Evolutionary conservation across 2,797 vertebrate genomes (phyloP).

Genomic region (Microctenopoma steveboyesi): DNA sequence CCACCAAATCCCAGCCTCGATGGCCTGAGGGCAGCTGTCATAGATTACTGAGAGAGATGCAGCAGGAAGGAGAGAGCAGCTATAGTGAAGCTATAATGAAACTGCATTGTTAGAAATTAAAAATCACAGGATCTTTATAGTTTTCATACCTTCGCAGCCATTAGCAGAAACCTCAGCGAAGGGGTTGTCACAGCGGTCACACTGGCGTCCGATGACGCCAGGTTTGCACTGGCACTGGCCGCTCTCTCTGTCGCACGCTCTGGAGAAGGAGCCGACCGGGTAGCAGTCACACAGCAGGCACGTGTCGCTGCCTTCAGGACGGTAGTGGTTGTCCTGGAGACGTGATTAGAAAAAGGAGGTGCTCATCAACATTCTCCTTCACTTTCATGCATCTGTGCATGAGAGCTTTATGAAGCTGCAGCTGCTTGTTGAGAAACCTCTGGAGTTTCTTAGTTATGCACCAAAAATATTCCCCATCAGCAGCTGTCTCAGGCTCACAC

Average conservation of each 20-base stretch:
- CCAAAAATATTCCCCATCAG: background rate
- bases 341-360: slow-evolving; percentile 12
- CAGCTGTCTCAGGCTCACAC: background rate
- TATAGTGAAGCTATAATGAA: slow-evolving; percentile 12
- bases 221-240: slow-evolving; percentile 95
- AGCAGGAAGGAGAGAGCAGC: slow-evolving; percentile 6
- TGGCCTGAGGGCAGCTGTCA: slow-evolving; percentile 95
- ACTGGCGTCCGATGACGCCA: slow-evolving; percentile 93
- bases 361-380: slow-evolving; percentile 5
- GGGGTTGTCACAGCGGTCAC: slow-evolving; percentile 95
- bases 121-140: background rate
- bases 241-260: slow-evolving; percentile 87
- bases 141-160: slow-evolving; percentile 91
- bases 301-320: slow-evolving; percentile 75
- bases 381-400: slow-evolving; percentile 11
- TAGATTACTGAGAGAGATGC: slow-evolving; percentile 89
- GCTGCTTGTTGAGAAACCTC: slow-evolving; percentile 39
- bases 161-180: slow-evolving; percentile 94
- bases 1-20: slow-evolving; percentile 95
- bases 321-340: slow-evolving; percentile 94
- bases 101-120: background rate
- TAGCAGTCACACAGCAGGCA: slow-evolving; percentile 95
- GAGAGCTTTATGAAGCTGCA: slow-evolving; percentile 17
- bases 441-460: slow-evolving; percentile 28
- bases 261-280: slow-evolving; percentile 90